A percentile compares a stretch with the other conserved stretches of the same genome.
phyloP scores from a whole-genome alignment of 2,888 invertebrate genomes.

The Conus canariensis region DNA sequence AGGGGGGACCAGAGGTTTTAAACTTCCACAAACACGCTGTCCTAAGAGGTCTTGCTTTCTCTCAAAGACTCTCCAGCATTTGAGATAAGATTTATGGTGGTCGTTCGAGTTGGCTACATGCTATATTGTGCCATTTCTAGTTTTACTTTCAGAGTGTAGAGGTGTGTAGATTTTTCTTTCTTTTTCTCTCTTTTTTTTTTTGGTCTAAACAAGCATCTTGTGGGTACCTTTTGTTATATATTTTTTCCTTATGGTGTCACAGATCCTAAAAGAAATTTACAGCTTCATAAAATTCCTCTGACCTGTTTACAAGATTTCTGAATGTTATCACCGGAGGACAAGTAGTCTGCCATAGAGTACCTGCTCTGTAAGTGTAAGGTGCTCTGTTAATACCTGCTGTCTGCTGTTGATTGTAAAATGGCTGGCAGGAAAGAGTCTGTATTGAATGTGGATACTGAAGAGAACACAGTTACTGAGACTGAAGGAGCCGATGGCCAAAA shows the following conservation, averaged over 20 bases:
- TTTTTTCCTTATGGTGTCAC: too few relatives aligned
- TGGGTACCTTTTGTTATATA: not conserved
- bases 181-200: too few relatives aligned
- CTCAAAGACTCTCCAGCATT: not conserved
- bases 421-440: conserved; percentile 21
- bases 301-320: not conserved
- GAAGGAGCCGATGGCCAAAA: not conserved
- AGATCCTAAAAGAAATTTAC: too few relatives aligned
- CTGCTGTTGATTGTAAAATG: not conserved
- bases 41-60: not conserved
- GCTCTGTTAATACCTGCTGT: not conserved
- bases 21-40: not conserved
- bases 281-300: not conserved
- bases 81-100: conserved; percentile 26
- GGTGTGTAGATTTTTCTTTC: not conserved
- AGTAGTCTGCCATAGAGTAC: not conserved
- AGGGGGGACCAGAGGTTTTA: not conserved
- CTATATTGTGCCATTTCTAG: not conserved
- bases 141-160: not conserved
- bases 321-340: not conserved
- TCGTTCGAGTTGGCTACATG: not conserved
- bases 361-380: conserved; percentile 15
- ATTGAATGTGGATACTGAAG: not conserved
- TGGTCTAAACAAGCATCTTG: not conserved
- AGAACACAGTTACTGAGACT: not conserved